Base-by-base conservation (phyloP, 2,113 vertebrate genomes). In the Epinephelus lanceolatus region DNA sequence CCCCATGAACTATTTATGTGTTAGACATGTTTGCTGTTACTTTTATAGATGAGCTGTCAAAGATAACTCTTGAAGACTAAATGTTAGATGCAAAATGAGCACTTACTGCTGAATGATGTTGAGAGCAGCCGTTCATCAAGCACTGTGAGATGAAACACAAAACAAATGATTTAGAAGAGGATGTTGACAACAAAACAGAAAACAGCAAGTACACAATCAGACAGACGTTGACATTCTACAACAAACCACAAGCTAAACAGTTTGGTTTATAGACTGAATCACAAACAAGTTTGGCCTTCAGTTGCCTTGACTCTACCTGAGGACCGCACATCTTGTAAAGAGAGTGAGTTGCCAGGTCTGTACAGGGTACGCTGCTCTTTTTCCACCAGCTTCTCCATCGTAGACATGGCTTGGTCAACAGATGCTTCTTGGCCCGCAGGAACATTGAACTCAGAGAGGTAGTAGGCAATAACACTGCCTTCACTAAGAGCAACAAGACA, bases 391-490 rank as follows among this genome's bases (percentile, higher is more conserved):
- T 63, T 86, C 9, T 85, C 82, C 66, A 95, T 33, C 0, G 33
- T 0, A 12, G 52, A 6, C 82, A 95, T 91, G 62, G 83, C 79
- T 0, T 0, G 27, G 86, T 96, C 94, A 3, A 96, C 82, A 0
- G 85, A 53, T 0, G 42, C 76, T 67, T 89, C 87, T 30, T 95
- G 93, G 2, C 89, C 88, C 0, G 0, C 0, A 0, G 95, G 95
- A 21, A 96, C 83, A 0, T 0, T 66, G 76, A 96, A 96, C 91
- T 96, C 95, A 0, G 95, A 95, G 83, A 94, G 73, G 85, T 96
- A 96, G 92, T 96, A 96, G 73, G 95, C 95, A 1, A 96, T 88
- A 4, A 96, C 86, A 40, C 94, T 96, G 67, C 95, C 95, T 80
- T 96, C 95, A 72, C 96, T 96, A 25, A 30, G 53, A 55, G 52